phyloP scores from a whole-genome alignment of 2,113 vertebrate genomes.

The Thalassoma bifasciatum region DNA sequence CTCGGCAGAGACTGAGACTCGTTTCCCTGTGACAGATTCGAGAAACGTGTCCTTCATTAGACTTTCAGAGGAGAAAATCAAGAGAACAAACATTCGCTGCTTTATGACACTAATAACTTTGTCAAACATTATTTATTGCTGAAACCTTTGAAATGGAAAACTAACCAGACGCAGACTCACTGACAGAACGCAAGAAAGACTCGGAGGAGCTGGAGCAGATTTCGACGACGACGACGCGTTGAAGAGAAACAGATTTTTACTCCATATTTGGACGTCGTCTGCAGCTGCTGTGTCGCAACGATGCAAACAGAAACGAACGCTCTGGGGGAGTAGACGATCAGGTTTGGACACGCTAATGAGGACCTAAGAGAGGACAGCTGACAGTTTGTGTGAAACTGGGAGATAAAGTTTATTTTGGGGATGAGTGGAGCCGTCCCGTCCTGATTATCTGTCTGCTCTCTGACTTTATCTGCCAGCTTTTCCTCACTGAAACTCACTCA shows the following conservation, averaged over 20 bases:
- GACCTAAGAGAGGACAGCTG: constrained; percentile 52
- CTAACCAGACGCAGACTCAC: too few relatives aligned
- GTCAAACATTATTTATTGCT: background rate
- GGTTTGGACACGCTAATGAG: constrained; percentile 60
- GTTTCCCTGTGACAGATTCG: background rate
- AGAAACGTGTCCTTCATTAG: constrained; percentile 38
- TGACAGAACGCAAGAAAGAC: background rate
- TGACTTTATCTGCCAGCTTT: background rate
- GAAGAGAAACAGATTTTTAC: background rate
- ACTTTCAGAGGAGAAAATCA: constrained; percentile 10
- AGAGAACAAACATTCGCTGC: background rate
- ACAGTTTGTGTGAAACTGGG: background rate
- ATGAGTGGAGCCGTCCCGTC: constrained; percentile 16
- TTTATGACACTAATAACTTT: background rate
- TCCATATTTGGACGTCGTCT: constrained; percentile 53
- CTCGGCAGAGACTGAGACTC: too few relatives aligned
- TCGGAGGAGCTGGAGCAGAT: background rate
- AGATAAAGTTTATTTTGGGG: background rate
- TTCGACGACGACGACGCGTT: background rate
- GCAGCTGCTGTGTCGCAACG: constrained; percentile 48
- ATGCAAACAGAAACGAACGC: background rate
- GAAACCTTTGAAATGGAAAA: too few relatives aligned
- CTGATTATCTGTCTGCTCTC: background rate
- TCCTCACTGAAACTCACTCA: too few relatives aligned
- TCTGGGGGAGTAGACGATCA: too few relatives aligned